Evolutionary conservation across 1,140 invertebrate species (phyloP).

Genomic region (Bombus waltoni): DNA sequence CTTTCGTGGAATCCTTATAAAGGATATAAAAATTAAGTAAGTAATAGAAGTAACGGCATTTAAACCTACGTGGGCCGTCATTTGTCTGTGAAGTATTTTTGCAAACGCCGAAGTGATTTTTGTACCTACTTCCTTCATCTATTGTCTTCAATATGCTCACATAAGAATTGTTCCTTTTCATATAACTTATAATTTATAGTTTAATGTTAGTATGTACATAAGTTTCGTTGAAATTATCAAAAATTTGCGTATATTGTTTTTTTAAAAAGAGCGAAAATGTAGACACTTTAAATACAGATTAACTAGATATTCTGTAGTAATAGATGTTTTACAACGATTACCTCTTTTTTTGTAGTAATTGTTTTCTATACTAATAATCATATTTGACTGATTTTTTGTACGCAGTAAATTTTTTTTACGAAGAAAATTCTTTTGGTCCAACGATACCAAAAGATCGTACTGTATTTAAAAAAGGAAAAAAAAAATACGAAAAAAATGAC

Average conservation of each 20-base stretch:
- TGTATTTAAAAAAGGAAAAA: neutral
- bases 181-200: constrained; percentile 53
- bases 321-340: constrained; percentile 16
- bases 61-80: constrained; percentile 63
- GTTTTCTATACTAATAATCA: constrained; percentile 11
- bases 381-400: constrained; percentile 37
- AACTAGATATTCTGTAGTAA: constrained; percentile 25
- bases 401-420: neutral
- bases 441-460: constrained; percentile 10
- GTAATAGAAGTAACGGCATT: constrained; percentile 66
- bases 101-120: constrained; percentile 67
- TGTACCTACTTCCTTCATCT: constrained; percentile 64
- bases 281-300: neutral
- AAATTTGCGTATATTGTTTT: constrained; percentile 10
- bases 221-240: constrained; percentile 3
- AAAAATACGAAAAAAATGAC: neutral
- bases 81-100: constrained; percentile 63
- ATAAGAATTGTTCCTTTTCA: constrained; percentile 39
- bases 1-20: constrained; percentile 74
- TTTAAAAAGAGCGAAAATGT: neutral
- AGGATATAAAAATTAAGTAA: constrained; percentile 76
- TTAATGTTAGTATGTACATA: constrained; percentile 33
- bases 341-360: constrained; percentile 21
- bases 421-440: constrained; percentile 8
- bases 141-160: constrained; percentile 53